Evolutionary conservation across 2,888 invertebrate species (phyloP).

Genomic region (Matsumyia berberina): DNA sequence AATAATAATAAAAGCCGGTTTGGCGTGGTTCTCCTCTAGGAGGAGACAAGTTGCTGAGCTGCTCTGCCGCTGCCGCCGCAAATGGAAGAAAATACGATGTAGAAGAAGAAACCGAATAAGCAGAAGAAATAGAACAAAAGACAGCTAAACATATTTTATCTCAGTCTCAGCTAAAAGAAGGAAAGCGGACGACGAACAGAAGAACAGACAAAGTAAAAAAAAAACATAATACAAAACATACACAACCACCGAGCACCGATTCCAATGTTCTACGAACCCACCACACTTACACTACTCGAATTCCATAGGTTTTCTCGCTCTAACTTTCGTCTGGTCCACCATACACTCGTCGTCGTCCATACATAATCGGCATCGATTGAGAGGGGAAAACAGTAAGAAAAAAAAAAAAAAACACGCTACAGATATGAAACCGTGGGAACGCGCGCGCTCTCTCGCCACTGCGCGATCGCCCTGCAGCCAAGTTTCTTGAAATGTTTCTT

Average conservation of each 20-base stretch:
- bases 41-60: constrained; percentile 43
- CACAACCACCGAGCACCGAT: constrained; percentile 54
- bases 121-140: constrained; percentile 73
- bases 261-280: constrained; percentile 65
- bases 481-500: constrained; percentile 75
- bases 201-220: constrained; percentile 42
- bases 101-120: constrained; percentile 43
- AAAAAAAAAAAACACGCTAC: constrained; percentile 67
- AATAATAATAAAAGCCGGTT: constrained; percentile 76
- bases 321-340: constrained; percentile 60
- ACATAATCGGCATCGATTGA: constrained; percentile 72
- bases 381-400: constrained; percentile 62
- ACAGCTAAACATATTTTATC: constrained; percentile 72
- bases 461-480: constrained; percentile 75
- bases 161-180: constrained; percentile 59
- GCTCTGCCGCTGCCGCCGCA: constrained; percentile 34
- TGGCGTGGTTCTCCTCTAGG: constrained; percentile 58
- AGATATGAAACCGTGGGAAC: constrained; percentile 77
- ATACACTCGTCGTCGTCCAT: constrained; percentile 56
- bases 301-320: constrained; percentile 69
- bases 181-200: constrained; percentile 59
- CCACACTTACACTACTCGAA: constrained; percentile 58
- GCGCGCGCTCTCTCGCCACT: constrained; percentile 75
- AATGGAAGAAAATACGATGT: constrained; percentile 30
- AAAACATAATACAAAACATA: constrained; percentile 37